These are phyloP conservation scores for Saxicola maurus DNA, from an alignment of 2,797 vertebrate genomes.

Conservation along the genomic window DNA sequence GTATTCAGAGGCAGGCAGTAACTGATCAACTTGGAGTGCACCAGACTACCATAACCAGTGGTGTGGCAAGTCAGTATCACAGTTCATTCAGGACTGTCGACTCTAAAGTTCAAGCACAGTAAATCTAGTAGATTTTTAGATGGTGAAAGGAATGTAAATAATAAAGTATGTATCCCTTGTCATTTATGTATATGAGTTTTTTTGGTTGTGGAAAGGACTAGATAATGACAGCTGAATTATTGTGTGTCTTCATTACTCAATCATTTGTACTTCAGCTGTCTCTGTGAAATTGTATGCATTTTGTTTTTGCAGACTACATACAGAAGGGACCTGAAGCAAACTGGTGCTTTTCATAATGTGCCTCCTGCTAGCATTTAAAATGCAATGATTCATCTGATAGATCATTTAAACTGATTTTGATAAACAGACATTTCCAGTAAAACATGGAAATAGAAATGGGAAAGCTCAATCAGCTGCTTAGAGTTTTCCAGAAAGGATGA, in stretches of 20 bases:
- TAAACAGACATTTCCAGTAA: not conserved
- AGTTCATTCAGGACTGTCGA: not conserved
- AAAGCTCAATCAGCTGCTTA: not conserved
- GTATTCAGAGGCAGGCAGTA: not conserved
- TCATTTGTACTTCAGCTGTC: not conserved
- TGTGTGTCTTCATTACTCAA: not conserved
- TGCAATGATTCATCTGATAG: not conserved
- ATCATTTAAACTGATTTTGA: not conserved
- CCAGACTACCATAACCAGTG: not conserved
- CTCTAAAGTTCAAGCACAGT: not conserved
- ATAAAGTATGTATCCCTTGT: not conserved
- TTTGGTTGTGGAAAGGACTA: not conserved
- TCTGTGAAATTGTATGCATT: not conserved
- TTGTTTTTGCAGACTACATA: not conserved
- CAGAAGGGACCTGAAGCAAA: constrained; percentile 9
- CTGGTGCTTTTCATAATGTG: not conserved
- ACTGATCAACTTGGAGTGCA: not conserved
- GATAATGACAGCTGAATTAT: not conserved
- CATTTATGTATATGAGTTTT: not conserved
- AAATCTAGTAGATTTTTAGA: not conserved
- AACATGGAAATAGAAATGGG: not conserved
- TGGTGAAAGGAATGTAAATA: not conserved
- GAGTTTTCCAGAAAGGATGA: not conserved
- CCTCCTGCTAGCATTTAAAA: not conserved
- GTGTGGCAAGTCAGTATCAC: not conserved